phyloP scores from a whole-genome alignment of 2,113 vertebrate genomes.

The Tapirus terrestris region DNA sequence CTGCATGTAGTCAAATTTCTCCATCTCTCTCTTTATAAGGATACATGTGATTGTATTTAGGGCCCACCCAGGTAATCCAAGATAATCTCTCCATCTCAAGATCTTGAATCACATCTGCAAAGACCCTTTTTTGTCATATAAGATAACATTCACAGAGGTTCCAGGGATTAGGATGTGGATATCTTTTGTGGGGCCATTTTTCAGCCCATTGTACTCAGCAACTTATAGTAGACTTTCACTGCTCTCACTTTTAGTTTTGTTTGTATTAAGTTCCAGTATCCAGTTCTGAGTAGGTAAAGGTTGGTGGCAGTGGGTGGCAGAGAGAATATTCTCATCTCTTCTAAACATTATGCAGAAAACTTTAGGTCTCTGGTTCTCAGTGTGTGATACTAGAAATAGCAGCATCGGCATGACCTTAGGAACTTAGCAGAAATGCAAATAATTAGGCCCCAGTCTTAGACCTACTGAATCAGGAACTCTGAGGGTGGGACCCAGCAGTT shows the following conservation, averaged over 20 bases:
- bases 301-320: background rate
- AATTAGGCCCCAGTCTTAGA: background rate
- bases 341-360: background rate
- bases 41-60: background rate
- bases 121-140: background rate
- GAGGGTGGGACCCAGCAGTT: background rate
- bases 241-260: constrained; percentile 15
- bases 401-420: background rate
- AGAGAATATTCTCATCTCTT: constrained; percentile 10
- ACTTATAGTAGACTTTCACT: background rate
- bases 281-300: background rate
- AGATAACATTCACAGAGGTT: background rate
- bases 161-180: background rate
- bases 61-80: background rate
- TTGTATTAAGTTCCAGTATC: background rate
- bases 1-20: background rate
- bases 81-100: background rate
- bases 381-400: background rate
- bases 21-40: background rate
- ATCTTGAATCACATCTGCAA: background rate
- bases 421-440: background rate
- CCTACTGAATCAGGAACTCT: background rate
- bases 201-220: background rate
- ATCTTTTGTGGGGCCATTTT: background rate
- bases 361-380: background rate